Conservation (phyloP, 2,797 vertebrate species). For the Nyctibius grandis region DNA sequence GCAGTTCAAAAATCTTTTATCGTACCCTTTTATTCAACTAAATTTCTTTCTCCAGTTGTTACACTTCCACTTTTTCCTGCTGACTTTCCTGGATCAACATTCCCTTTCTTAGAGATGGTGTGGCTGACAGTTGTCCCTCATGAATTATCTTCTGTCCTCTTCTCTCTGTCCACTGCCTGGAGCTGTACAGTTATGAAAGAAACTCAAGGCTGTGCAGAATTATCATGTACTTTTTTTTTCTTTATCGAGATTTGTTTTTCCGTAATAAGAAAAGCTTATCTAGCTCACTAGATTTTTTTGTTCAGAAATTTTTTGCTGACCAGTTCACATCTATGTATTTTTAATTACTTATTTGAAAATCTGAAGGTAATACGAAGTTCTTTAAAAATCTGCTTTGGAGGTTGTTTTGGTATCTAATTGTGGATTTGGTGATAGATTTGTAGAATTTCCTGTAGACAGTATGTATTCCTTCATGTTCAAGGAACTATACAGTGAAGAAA, state of each 20-base stretch:
- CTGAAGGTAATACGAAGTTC: neutral
- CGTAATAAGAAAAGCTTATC: neutral
- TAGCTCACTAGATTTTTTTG: neutral
- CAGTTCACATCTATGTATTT: neutral
- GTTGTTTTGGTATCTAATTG: neutral
- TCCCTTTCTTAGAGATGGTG: neutral
- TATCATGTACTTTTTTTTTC: neutral
- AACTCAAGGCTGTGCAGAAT: neutral
- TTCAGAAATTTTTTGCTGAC: neutral
- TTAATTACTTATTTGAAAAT: neutral
- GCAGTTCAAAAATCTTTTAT: neutral
- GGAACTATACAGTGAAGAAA: neutral
- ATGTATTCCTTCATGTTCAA: neutral
- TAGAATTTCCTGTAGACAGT: neutral
- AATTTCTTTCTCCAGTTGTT: neutral
- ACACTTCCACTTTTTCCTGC: neutral
- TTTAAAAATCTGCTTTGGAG: neutral
- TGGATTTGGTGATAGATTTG: neutral
- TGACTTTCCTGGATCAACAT: neutral
- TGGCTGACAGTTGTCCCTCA: neutral
- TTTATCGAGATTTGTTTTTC: neutral
- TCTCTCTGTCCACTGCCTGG: neutral
- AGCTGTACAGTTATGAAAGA: neutral
- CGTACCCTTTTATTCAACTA: neutral
- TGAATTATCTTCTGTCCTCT: neutral